Evolutionary conservation across 2,797 vertebrate genomes (phyloP), one percentile per base, ranked within the genome.

Genomic region (Syngnathus acus): DNA sequence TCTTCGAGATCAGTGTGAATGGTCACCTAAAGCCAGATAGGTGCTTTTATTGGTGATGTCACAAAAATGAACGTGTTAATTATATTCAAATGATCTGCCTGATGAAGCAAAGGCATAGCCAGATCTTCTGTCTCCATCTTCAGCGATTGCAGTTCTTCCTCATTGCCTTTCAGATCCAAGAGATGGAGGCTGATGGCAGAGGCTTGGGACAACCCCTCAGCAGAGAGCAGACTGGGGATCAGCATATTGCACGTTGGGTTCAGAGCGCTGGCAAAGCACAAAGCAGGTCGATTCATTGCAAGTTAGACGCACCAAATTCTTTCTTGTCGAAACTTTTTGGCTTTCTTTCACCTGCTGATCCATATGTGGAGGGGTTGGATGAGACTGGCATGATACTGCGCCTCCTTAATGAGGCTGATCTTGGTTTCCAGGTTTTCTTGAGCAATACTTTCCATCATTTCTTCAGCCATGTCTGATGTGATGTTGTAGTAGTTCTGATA

Each of bases 401-500:
- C 84, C 71, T 94, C 88, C 23, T 87, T 88, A 61, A 82, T 66
- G 8, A 88, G 71, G 23, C 66, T 68, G 67, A 83, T 76, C 69
- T 85, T 72, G 0, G 78, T 32, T 65, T 83, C 77, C 47, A 94
- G 80, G 76, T 98, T 99, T 81, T 98, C 96, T 37, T 87, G 73
- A 48, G 94, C 92, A 65, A 97, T 76, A 0, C 68, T 54, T 77
- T 88, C 73, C 92, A 96, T 93, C 39, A 89, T 50, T 0, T 93
- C 87, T 47, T 83, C 84, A 0, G 78, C 38, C 91, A 94, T 91
- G 67, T 88, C 83, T 19, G 91, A 92, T 14, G 90, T 91, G 76
- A 95, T 63, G 19, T 79, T 78, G 0, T 98, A 98, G 77, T 94
- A 98, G 6, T 73, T 82, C 97, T 99, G 74, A 4, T 2, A 13